Conservation (phyloP, 2,888 invertebrate genomes). For the Hyalella azteca region DNA sequence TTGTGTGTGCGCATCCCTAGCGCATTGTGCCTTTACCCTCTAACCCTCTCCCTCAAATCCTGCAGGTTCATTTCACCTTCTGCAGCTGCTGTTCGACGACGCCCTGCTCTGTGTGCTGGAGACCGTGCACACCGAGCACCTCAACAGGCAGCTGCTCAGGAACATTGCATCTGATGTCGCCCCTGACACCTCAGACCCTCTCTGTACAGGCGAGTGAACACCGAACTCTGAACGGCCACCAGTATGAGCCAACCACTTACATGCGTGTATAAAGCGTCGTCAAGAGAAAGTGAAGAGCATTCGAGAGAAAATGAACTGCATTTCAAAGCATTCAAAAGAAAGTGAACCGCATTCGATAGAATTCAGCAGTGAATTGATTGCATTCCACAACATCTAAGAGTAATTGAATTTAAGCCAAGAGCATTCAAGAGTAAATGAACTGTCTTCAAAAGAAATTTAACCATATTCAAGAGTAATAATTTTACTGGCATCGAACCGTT, state of each 20-base stretch:
- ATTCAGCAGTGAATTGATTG: too few species aligned
- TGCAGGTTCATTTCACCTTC: conserved; percentile 64
- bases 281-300: too few species aligned
- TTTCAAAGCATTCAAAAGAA: too few species aligned
- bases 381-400: too few species aligned
- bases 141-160: conserved; percentile 63
- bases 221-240: not conserved
- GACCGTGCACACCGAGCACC: conserved; percentile 63
- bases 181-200: conserved; percentile 59
- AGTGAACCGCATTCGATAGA: too few species aligned
- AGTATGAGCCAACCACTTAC: not conserved
- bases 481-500: too few species aligned
- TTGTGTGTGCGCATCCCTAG: too few species aligned
- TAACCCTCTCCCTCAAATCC: not conserved
- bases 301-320: too few species aligned
- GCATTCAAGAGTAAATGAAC: too few species aligned
- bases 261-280: not conserved
- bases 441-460: too few species aligned
- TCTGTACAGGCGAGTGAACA: conserved; percentile 55
- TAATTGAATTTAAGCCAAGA: too few species aligned
- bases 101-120: conserved; percentile 65
- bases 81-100: conserved; percentile 66
- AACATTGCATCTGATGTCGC: conserved; percentile 61
- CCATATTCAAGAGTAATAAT: too few species aligned
- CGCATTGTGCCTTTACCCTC: not conserved